Conservation (phyloP, 2,113 vertebrate genomes). For the Tyto alba region DNA sequence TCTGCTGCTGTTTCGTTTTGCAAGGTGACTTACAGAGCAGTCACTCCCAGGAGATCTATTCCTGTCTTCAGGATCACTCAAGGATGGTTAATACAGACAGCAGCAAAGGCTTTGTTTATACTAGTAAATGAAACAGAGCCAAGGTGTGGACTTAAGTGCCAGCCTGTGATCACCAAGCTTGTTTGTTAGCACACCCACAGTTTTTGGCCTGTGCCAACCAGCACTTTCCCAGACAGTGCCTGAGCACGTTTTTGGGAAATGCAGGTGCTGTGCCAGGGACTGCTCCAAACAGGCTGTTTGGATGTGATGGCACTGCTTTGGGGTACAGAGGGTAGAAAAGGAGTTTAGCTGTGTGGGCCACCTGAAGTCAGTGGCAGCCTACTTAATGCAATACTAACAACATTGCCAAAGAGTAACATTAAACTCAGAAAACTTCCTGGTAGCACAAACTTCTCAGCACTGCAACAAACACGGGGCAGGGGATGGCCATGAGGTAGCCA, state of each 20-base stretch:
- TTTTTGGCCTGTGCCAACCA: neutral
- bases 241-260: neutral
- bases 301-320: neutral
- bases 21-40: neutral
- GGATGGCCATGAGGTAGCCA: neutral
- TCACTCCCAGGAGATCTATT: neutral
- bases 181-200: slow-evolving; percentile 24
- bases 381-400: fast-evolving
- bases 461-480: neutral
- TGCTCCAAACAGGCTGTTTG: neutral
- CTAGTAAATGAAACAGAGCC: neutral
- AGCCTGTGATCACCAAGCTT: slow-evolving; percentile 6
- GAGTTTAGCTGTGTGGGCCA: neutral
- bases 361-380: neutral
- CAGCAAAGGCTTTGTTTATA: slow-evolving; percentile 6
- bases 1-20: neutral
- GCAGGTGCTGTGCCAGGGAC: neutral
- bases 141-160: neutral
- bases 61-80: neutral
- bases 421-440: neutral
- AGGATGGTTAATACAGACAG: neutral
- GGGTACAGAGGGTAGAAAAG: neutral
- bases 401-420: fast-evolving
- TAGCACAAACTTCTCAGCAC: neutral
- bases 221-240: neutral